Conservation (phyloP, 2,797 vertebrate genomes). For the Gadopsis marmoratus region DNA sequence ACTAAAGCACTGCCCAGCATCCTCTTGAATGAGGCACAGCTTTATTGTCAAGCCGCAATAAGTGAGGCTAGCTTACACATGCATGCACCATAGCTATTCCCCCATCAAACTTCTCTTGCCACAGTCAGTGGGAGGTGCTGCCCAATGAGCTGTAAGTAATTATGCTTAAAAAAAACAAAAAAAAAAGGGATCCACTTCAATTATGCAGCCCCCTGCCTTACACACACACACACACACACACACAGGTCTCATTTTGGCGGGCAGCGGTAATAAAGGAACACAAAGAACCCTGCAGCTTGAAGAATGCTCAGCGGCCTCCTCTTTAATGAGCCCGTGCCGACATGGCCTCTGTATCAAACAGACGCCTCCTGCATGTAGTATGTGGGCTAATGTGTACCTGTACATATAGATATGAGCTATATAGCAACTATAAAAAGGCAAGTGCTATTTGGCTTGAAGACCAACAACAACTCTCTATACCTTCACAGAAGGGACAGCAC, state of each 20-base stretch:
- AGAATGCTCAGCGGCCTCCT: conserved; percentile 78
- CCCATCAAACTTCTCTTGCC: conserved; percentile 44
- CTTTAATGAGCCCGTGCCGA: conserved; percentile 81
- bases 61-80: conserved; percentile 4
- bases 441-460: background rate
- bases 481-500: conserved; percentile 90
- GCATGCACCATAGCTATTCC: conserved; percentile 7
- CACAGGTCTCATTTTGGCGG: conserved; percentile 78
- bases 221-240: background rate
- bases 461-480: conserved; percentile 53
- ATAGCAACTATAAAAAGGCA: conserved; percentile 7
- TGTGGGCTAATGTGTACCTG: conserved; percentile 31
- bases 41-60: conserved; percentile 45
- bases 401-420: background rate
- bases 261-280: conserved; percentile 81
- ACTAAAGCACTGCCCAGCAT: conserved; percentile 18
- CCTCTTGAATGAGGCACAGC: conserved; percentile 37
- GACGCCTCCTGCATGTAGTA: conserved; percentile 49
- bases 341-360: conserved; percentile 60
- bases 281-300: conserved; percentile 78
- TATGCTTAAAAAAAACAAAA: conserved; percentile 64
- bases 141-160: conserved; percentile 82
- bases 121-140: conserved; percentile 66
- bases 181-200: conserved; percentile 70
- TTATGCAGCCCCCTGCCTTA: conserved; percentile 73